These are phyloP conservation scores for Ictalurus furcatus DNA, from an alignment of 2,113 vertebrate species.

Conservation along the genomic window DNA sequence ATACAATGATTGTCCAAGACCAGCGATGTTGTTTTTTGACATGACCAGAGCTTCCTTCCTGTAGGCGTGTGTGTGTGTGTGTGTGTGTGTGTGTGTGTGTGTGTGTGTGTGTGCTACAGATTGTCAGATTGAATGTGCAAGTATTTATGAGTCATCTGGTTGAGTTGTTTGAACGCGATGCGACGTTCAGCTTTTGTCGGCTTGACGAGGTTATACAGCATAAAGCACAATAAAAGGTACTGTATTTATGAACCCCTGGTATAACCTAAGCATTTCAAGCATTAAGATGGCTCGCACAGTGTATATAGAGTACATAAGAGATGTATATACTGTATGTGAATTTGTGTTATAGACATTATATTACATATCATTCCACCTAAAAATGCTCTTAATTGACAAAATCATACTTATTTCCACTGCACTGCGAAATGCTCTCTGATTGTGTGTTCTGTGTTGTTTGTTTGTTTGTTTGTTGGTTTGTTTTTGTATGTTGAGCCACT, in stretches of 20 bases:
- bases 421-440: slow-evolving; percentile 7
- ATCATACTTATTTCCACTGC: neutral
- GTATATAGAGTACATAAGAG: neutral
- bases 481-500: slow-evolving; percentile 39
- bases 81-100: neutral
- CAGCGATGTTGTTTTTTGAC: neutral
- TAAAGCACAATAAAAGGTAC: slow-evolving; percentile 25
- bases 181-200: neutral
- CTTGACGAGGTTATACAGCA: neutral
- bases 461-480: neutral
- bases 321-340: slow-evolving; percentile 12
- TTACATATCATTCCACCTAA: slow-evolving; percentile 37
- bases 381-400: slow-evolving; percentile 28
- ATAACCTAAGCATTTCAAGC: neutral
- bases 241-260: neutral
- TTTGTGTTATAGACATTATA: slow-evolving; percentile 14
- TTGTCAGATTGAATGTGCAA: neutral
- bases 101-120: neutral
- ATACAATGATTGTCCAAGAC: neutral
- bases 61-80: slow-evolving; percentile 13
- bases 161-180: neutral
- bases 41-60: slow-evolving; percentile 12
- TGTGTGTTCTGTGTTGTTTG: neutral
- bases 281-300: neutral
- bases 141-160: neutral